A percentile compares a stretch with the other conserved stretches of the same genome.
Conservation (phyloP, 2,113 vertebrate species). For the Tilapia sparmanii region DNA sequence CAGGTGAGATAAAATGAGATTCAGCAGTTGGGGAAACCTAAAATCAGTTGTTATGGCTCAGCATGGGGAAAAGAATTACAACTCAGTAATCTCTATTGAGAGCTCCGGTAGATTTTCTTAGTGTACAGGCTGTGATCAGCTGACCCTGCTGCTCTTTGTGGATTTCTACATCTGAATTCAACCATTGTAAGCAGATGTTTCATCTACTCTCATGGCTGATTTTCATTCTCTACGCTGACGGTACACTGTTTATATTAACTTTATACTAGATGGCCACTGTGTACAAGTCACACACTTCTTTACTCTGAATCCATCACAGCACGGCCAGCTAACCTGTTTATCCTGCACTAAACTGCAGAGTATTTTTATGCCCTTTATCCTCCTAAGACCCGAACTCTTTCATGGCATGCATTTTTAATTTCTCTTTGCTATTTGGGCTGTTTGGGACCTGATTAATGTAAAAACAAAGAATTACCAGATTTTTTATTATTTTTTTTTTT, state of each 20-base stretch:
- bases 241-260: background rate
- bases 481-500: background rate
- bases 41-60: background rate
- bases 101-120: too few relatives aligned
- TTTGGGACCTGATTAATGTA: background rate
- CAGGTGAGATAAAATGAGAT: background rate
- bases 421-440: background rate
- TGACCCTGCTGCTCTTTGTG: background rate
- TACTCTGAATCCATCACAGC: background rate
- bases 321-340: background rate
- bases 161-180: background rate
- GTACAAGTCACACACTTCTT: background rate
- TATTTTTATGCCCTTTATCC: background rate
- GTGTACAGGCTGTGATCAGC: background rate
- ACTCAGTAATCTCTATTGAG: background rate
- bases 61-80: fast-evolving
- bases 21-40: background rate
- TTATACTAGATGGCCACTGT: background rate
- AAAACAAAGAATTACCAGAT: background rate
- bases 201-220: background rate
- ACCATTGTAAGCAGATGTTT: background rate
- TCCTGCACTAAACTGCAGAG: background rate
- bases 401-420: background rate
- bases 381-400: background rate
- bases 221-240: background rate